These are phyloP conservation scores for Melanotus villosus DNA, from an alignment of 2,888 invertebrate species.

Conservation along the genomic window DNA sequence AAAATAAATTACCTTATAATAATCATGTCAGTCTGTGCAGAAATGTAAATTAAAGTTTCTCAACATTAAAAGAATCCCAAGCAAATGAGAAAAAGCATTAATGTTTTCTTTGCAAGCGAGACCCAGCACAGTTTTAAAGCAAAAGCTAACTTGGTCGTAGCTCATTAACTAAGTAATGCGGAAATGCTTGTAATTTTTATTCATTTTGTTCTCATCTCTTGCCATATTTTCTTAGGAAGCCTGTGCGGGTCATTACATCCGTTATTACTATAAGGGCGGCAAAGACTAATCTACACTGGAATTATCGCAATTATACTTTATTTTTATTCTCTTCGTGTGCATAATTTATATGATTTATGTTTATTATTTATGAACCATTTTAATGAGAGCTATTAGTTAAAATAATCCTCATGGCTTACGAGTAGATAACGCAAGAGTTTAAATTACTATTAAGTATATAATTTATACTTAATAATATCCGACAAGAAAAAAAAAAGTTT, in stretches of 20 bases:
- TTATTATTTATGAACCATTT: not conserved
- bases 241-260: slow-evolving; percentile 15
- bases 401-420: not conserved
- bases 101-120: slow-evolving; percentile 11
- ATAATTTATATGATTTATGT: slow-evolving; percentile 12
- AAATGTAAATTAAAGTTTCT: too few relatives aligned
- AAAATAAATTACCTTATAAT: too few relatives aligned
- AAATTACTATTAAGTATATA: too few relatives aligned
- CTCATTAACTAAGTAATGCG: slow-evolving; percentile 25
- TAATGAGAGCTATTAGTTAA: not conserved
- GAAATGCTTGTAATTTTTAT: slow-evolving; percentile 26
- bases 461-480: too few relatives aligned
- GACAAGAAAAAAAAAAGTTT: too few relatives aligned
- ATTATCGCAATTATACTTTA: slow-evolving; percentile 18
- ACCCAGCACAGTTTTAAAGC: slow-evolving; percentile 15
- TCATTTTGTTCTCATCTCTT: slow-evolving; percentile 19
- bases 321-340: not conserved
- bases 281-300: slow-evolving; percentile 15
- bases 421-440: too few relatives aligned
- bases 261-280: slow-evolving; percentile 22
- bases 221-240: not conserved
- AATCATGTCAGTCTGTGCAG: too few relatives aligned
- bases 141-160: not conserved
- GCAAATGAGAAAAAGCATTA: not conserved
- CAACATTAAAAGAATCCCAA: too few relatives aligned